These are phyloP conservation scores for Corythornis madagascariensis DNA, from an alignment of 2,113 vertebrate species.

Conservation along the genomic window DNA sequence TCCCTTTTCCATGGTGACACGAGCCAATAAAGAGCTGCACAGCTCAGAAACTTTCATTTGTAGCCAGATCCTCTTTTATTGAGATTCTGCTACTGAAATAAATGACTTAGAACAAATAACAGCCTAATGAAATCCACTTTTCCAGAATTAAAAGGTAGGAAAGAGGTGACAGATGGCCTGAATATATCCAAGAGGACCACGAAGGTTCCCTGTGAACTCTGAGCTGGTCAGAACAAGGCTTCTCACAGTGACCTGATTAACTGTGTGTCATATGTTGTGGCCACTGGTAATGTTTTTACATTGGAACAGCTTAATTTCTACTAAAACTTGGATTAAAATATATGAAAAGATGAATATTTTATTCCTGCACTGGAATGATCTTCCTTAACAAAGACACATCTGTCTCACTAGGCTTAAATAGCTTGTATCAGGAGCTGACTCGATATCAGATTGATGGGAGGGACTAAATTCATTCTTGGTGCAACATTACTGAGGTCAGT, in stretches of 20 bases:
- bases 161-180: constrained; percentile 71
- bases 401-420: background rate
- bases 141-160: constrained; percentile 72
- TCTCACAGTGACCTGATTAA: background rate
- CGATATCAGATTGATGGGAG: background rate
- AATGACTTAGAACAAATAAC: constrained; percentile 62
- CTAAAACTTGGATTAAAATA: background rate
- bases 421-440: background rate
- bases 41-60: constrained; percentile 22
- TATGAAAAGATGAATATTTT: background rate
- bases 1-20: constrained; percentile 37
- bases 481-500: background rate
- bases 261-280: accelerated
- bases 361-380: background rate
- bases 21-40: constrained; percentile 23
- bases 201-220: constrained; percentile 25
- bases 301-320: background rate
- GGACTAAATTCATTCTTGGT: background rate
- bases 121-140: constrained; percentile 75
- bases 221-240: background rate
- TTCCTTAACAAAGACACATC: background rate
- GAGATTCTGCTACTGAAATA: constrained; percentile 26
- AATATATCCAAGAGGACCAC: constrained; percentile 71
- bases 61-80: constrained; percentile 71
- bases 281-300: background rate